Evolutionary conservation across 2,113 vertebrate genomes (phyloP), one percentile per base, ranked within the genome.

Genomic region (Tachysurus fulvidraco): DNA sequence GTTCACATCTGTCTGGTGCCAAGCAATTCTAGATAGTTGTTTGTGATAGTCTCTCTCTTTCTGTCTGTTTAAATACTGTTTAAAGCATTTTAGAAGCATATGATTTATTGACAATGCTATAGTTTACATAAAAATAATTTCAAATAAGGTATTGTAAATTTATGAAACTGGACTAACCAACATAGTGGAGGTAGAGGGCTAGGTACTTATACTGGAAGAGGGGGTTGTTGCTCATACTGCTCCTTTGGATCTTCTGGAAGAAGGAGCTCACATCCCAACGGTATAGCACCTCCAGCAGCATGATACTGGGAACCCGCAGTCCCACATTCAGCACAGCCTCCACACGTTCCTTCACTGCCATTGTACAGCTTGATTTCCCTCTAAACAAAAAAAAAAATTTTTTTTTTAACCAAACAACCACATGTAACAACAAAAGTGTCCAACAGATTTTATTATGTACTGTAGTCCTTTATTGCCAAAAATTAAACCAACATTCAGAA

Each of bases 241-340:
- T 98, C 91, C 97, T 96, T 93, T 99, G 98, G 95, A 99, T 98
- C 95, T 99, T 98, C 95, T 99, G 98, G 94, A 99, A 99, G 93
- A 99, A 99, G 14, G 98, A 99, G 95, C 97, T 96, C 92, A 99
- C 98, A 71, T 99, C 98, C 98, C 98, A 99, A 88, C 97, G 95
- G 94, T 99, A 99, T 67, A 99, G 94, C 92, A 99, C 97, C 77
- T 99, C 98, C 92, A 99, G 94, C 82, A 99, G 94, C 98, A 99
- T 98, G 94, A 99, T 99, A 95, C 98, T 99, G 62, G 98, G 98
- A 82, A 99, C 97, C 83, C 98, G 94, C 16, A 99, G 95, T 89
- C 97, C 98, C 96, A 99, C 98, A n/a, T 99, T 99, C 90, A 99
- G 95, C 83, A 99, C 95, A 54, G 98, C 96, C 94, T 98, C 98